Evolutionary conservation across 2,797 vertebrate genomes (phyloP), one percentile per base, ranked within the genome.

Genomic region (Odontamblyopus lacepedii): DNA sequence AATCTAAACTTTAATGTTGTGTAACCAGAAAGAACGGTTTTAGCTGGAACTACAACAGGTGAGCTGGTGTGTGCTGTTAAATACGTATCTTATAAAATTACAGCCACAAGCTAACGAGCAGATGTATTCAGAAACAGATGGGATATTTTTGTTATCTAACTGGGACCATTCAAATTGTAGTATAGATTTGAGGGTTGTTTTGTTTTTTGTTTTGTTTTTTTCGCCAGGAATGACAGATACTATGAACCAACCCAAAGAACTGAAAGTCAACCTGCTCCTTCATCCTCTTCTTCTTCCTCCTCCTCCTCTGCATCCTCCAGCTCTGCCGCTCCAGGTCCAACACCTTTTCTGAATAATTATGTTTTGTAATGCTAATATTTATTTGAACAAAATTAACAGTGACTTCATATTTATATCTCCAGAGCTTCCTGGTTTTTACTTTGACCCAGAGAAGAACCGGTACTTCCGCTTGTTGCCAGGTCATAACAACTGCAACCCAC

Each of bases 351-450:
- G 7, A 18, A n/a, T n/a, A 8, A 51, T 66, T 3, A 8, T 27
- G 13, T n/a, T 12, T 0, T 1, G 2, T 2, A 3, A 2, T 63
- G 59, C 23, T 18, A 5, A 16, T 23, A 23, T 51, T 5, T 51
- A 53, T 53, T 56, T 19, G 18, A 53, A 15, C 29, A 6, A 60
- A 19, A 69, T 18, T 13, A 15, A 26, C 41, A 44, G 2, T 44
- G 12, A 44, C 12, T 12, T 16, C 2, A 2, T 18, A 55, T 5
- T n/a, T 66, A 29, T 30, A 55, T 29, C 5, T 16, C 3, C 79
- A 99, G 98, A 99, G 69, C 87, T 99, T 41, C 98, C 96, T 0
- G 98, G 98, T 55, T 99, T 97, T 92, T 99, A 99, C 89, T 99
- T 96, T 78, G 98, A 99, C 73, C 78, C 94, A 0, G 96, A 97